Conservation (phyloP, 2,797 vertebrate genomes). For the Fistularia commersonii region DNA sequence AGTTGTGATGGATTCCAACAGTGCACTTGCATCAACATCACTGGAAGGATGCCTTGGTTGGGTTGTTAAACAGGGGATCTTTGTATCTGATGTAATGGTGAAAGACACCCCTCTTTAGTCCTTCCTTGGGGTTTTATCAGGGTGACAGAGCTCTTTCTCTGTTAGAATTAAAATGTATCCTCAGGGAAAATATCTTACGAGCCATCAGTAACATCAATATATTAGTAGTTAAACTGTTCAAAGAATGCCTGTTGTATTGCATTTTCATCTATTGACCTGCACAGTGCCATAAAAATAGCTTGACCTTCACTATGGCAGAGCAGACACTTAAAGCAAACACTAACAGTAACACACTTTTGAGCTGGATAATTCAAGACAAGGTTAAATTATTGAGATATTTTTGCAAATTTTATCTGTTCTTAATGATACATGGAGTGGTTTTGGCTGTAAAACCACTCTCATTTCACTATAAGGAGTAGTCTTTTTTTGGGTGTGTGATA, state of each 20-base stretch:
- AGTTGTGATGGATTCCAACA: slow-evolving; percentile 13
- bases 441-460: neutral
- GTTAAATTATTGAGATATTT: too few relatives aligned
- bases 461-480: slow-evolving; percentile 1
- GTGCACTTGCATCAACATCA: slow-evolving; percentile 14
- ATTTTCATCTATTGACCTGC: neutral
- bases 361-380: too few relatives aligned
- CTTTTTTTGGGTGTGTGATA: neutral
- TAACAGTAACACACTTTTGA: too few relatives aligned
- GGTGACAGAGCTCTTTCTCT: slow-evolving; percentile 7
- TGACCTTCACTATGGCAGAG: slow-evolving; percentile 11
- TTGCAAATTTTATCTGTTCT: too few relatives aligned
- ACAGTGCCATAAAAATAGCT: slow-evolving; percentile 14
- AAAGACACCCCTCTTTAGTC: slow-evolving; percentile 18
- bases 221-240: slow-evolving; percentile 7
- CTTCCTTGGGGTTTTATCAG: slow-evolving; percentile 39
- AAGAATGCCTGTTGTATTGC: slow-evolving; percentile 13
- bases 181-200: slow-evolving; percentile 5
- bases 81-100: slow-evolving; percentile 34
- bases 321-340: too few relatives aligned
- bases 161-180: slow-evolving; percentile 9
- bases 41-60: slow-evolving; percentile 24
- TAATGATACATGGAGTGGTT: slow-evolving; percentile 12
- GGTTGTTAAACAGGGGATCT: slow-evolving; percentile 32
- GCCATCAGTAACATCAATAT: slow-evolving; percentile 7